Percentiles rank a stretch among this genome's conserved stretches.
Evolutionary conservation across 92 coral and sea anemone genomes (phyloP).

Genomic region (Montipora capitata): DNA sequence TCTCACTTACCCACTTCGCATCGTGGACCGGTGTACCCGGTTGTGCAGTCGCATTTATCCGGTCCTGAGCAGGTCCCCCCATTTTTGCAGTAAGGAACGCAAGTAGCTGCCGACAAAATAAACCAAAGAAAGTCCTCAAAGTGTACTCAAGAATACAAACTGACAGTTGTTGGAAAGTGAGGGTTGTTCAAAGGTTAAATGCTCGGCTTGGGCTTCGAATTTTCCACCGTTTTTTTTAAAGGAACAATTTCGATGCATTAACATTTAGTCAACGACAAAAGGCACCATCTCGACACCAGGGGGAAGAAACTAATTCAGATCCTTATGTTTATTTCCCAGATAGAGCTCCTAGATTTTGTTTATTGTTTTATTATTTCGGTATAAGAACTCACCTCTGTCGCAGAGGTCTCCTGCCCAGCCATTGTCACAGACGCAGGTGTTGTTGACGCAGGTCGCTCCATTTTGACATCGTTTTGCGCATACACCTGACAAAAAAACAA

Average conservation of each 20-base stretch:
- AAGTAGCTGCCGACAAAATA: slow-evolving; percentile 63
- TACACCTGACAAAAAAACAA: slow-evolving; percentile 19
- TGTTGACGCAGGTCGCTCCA: slow-evolving; percentile 75
- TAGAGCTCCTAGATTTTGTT: no score
- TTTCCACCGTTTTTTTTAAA: no score
- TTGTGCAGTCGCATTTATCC: slow-evolving; percentile 59
- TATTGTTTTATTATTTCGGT: no score
- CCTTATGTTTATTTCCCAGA: no score
- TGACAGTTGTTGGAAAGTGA: neutral
- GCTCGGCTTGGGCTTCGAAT: no score
- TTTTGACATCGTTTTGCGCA: slow-evolving; percentile 66
- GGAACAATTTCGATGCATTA: no score
- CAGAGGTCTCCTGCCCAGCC: slow-evolving; percentile 73
- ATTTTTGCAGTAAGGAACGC: slow-evolving; percentile 78
- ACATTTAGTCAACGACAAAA: no score
- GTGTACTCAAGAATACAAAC: neutral
- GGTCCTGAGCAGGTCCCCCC: slow-evolving; percentile 74
- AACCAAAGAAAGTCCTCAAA: neutral
- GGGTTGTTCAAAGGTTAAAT: no score
- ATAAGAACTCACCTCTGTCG: slow-evolving; percentile 39
- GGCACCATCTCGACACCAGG: no score
- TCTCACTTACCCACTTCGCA: slow-evolving; percentile 48
- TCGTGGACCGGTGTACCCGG: slow-evolving; percentile 45
- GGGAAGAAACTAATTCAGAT: no score
- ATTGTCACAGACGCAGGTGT: slow-evolving; percentile 54